Evolutionary conservation across 1,140 invertebrate species (phyloP).

Genomic region (Doryteuthis pealeii): DNA sequence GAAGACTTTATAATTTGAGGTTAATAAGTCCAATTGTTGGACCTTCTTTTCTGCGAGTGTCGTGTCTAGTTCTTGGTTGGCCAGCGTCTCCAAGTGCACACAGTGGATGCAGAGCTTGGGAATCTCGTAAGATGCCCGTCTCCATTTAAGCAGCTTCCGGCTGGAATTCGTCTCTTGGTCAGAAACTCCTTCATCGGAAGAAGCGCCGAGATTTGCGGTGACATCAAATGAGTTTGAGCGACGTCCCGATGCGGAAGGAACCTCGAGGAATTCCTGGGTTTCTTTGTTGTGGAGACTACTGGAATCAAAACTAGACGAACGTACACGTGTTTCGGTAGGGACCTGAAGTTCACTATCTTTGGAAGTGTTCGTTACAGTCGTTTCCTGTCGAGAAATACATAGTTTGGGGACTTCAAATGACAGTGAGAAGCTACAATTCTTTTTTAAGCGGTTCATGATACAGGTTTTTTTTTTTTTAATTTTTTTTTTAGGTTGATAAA

Average conservation of each 20-base stretch:
- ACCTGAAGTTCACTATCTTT: constrained; percentile 30
- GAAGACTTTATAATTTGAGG: background rate
- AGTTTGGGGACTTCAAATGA: constrained; percentile 51
- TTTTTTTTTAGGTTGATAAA: background rate
- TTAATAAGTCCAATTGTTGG: background rate
- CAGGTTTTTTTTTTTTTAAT: too few species aligned
- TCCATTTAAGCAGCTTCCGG: constrained; percentile 35
- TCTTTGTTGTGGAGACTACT: constrained; percentile 33
- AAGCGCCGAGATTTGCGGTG: constrained; percentile 29
- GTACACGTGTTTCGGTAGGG: constrained; percentile 34
- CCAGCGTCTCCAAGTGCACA: constrained; percentile 60
- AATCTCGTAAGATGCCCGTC: constrained; percentile 47
- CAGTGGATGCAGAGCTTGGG: constrained; percentile 53
- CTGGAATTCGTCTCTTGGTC: constrained; percentile 28
- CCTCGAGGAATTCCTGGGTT: constrained; percentile 30
- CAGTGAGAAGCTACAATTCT: constrained; percentile 38
- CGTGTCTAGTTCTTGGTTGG: constrained; percentile 19
- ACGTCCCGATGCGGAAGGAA: constrained; percentile 27
- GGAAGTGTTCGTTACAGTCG: constrained; percentile 37
- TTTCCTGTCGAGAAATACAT: constrained; percentile 38
- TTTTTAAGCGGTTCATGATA: constrained; percentile 42
- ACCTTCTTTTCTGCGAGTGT: background rate
- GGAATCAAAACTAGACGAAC: constrained; percentile 49
- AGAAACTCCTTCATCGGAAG: constrained; percentile 43
- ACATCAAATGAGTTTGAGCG: constrained; percentile 38